Base-by-base conservation (phyloP, 37 sponge, comb jelly and placozoan species). In the Cliona cf. orientalis region DNA sequence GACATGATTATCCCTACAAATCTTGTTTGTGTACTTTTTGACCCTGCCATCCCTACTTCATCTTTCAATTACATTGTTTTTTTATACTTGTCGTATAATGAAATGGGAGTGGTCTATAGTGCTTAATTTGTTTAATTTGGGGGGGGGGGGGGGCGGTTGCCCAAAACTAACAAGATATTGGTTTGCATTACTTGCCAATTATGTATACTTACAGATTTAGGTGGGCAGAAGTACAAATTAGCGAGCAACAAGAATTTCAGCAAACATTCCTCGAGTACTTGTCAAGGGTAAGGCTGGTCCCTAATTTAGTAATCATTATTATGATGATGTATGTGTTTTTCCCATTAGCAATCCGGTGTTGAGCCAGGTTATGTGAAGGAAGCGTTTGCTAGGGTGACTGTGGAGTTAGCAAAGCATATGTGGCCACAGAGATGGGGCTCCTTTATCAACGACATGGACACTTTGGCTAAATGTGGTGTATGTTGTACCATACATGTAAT, bases 401-500 rank as follows among this genome's bases (percentile, higher is more conserved):
- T 86, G 38, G 87, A 86, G 66, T 40, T 56, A 1, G 72, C 74
- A 23, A 79, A 86, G 69, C 60, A 35, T 42, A 80, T 46, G 68
- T 86, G 87, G 87, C 87, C 87, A 19, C 80, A 86, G 67, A 19
- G 28, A 23, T 86, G 87, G 87, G 28, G 21, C 9, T 43, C 57
- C 22, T 79, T 86, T 22, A 22, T 72, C n/a, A 38, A 21, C 23
- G 87, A 86, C 76, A 38, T 84, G 63, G 46, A 40, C n/a, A 28
- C 46, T 12, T 12, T 82, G 4, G 44, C 63, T 17, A 61, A n/a
- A 7, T 22, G 5, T 72, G 83, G 83, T 40, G 83, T 82, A 32
- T 41, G 82, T 71, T 61, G 53, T 23, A 34, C n/a, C n/a, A n/a
- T n/a, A n/a, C n/a, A n/a, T n/a, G n/a, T n/a, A n/a, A n/a, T n/a